Evolutionary conservation across 2,113 vertebrate species (phyloP), one percentile per base, ranked within the genome.

Genomic region (Naja naja): DNA sequence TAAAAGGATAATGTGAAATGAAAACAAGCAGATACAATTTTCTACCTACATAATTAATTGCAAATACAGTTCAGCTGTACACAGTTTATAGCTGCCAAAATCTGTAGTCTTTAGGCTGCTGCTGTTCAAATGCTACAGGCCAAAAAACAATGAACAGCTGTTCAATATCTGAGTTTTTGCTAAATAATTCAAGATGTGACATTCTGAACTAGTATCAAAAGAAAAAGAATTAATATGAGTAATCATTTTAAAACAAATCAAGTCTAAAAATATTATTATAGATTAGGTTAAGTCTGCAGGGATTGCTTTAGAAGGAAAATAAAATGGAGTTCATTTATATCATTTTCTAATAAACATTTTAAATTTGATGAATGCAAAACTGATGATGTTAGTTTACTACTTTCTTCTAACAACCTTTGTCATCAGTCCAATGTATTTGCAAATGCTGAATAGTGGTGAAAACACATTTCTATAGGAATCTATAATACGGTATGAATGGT

Each of bases 131-230:
- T 74, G 81, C 95, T 96, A 53, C 95, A 94, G 95, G 96, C 96
- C 92, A 94, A 96, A 96, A 60, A 95, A 12, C 91, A 95, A 91
- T 64, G 89, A 96, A 94, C 94, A 96, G 93, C 56, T 96, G 95
- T 93, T 96, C 95, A 86, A 0, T 94, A 94, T 93, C 94, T 87
- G 58, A 95, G 53, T 92, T 95, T 96, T 95, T 94, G 93, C 91
- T 96, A 96, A 95, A 95, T 94, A 95, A 97, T 94, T 91, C 87
- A 96, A 64, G 58, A 88, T 47, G 5, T 64, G 88, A 81, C 93
- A 95, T 93, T 95, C 81, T 60, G 87, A 94, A 92, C 5, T 54
- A 94, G 90, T 18, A 91, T 52, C 93, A 64, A 45, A 92, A 89
- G 91, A 56, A 85, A 94, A 93, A 89, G 47, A 49, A 92, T 47